Percentiles rank a stretch among this genome's conserved stretches.
These are phyloP conservation scores for Alouatta caraya DNA, from an alignment of 2,797 vertebrate genomes.

Conservation along the genomic window DNA sequence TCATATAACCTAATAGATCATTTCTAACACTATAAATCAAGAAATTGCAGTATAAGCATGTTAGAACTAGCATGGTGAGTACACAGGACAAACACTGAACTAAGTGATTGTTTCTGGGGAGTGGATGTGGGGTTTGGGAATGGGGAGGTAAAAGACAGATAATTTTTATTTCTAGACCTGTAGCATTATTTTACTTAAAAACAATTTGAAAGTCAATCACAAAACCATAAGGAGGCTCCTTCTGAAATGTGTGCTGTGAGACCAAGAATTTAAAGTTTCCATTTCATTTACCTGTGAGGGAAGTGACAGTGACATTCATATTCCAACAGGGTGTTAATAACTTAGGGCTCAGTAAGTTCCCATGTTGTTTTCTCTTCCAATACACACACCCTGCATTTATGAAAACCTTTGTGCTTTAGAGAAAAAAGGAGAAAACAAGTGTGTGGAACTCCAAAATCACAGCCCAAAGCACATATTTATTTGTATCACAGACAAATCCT, in stretches of 20 bases:
- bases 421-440: slow-evolving; percentile 20
- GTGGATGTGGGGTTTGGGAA: neutral
- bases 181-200: neutral
- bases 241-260: neutral
- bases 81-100: neutral
- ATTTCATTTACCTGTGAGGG: neutral
- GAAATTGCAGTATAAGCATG: neutral
- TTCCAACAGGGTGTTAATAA: neutral
- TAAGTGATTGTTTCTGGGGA: neutral
- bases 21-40: neutral
- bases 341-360: neutral
- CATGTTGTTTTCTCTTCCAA: no score
- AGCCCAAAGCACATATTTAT: slow-evolving; percentile 63
- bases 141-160: neutral
- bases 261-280: neutral
- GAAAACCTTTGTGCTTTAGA: neutral
- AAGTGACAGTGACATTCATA: neutral
- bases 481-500: slow-evolving; percentile 64
- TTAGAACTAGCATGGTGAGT: neutral
- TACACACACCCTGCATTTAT: neutral
- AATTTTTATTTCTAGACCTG: neutral
- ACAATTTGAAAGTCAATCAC: neutral
- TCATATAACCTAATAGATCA: neutral
- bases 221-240: neutral
- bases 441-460: slow-evolving; percentile 16